Conservation (phyloP, 2,888 invertebrate genomes). For the Metellina segmentata region DNA sequence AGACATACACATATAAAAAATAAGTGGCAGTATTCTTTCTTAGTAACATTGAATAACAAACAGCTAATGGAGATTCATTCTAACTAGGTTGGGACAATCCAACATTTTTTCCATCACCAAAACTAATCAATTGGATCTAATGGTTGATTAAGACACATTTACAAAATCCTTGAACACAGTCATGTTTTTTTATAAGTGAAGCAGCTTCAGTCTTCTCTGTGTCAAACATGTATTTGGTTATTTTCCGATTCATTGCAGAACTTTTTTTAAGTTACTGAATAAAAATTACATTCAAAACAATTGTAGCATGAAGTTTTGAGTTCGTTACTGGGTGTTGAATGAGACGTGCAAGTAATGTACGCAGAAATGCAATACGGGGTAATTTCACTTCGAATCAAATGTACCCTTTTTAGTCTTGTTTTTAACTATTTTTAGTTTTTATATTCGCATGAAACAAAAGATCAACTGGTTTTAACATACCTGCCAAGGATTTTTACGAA, state of each 20-base stretch:
- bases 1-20: conserved; percentile 69
- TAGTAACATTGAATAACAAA: conserved; percentile 65
- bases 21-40: conserved; percentile 69
- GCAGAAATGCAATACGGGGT: no score
- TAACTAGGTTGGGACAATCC: conserved; percentile 40
- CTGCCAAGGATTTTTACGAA: no score
- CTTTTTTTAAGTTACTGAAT: background rate
- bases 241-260: background rate
- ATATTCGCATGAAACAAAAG: no score
- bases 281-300: no score
- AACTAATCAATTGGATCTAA: conserved; percentile 35
- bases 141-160: conserved; percentile 35
- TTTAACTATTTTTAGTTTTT: no score
- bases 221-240: background rate
- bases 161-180: conserved; percentile 38
- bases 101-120: conserved; percentile 21
- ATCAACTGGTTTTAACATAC: no score
- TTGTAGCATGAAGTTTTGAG: no score
- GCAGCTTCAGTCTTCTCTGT: background rate
- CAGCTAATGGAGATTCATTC: conserved; percentile 32
- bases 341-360: no score
- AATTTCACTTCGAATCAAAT: no score
- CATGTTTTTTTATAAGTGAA: background rate
- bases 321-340: no score
- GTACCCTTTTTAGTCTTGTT: no score